Evolutionary conservation across 1,140 invertebrate genomes (phyloP).

Genomic region (Nylanderia fulva): DNA sequence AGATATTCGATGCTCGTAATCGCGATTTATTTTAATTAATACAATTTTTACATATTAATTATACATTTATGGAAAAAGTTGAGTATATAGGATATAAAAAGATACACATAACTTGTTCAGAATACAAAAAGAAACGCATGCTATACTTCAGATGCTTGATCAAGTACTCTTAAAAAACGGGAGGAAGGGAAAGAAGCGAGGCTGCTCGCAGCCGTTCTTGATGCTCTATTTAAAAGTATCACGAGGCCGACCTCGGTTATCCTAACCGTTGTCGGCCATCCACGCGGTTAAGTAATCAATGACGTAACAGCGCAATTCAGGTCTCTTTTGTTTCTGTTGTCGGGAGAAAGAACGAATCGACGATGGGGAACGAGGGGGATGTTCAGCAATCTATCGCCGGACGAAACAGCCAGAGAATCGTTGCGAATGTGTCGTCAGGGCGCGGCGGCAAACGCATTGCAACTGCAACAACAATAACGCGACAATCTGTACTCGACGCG

Average conservation of each 20-base stretch:
- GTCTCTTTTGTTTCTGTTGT: slow-evolving; percentile 43
- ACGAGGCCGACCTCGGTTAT: slow-evolving; percentile 46
- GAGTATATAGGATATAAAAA: too few species aligned
- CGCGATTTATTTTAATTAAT: too few species aligned
- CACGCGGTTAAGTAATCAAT: slow-evolving; percentile 70
- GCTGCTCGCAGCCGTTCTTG: neutral
- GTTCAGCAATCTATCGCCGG: slow-evolving; percentile 45
- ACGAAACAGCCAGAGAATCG: slow-evolving; percentile 62
- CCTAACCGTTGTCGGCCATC: slow-evolving; percentile 51
- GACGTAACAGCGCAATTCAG: slow-evolving; percentile 72
- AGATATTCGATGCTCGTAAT: too few species aligned
- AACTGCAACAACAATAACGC: slow-evolving; percentile 56
- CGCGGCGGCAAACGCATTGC: slow-evolving; percentile 5
- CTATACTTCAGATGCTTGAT: neutral
- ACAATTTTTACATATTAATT: too few species aligned
- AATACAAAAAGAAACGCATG: too few species aligned
- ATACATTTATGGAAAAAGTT: too few species aligned
- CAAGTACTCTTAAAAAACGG: neutral
- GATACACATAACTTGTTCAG: neutral
- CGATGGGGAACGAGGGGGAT: neutral
- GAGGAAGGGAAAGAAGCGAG: neutral
- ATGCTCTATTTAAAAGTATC: slow-evolving; percentile 67
- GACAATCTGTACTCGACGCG: slow-evolving; percentile 54
- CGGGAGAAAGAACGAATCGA: slow-evolving; percentile 51
- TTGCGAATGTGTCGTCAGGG: slow-evolving; percentile 47